Base-by-base conservation (phyloP, 2,797 vertebrate species). In the Gastrophryne carolinensis region DNA sequence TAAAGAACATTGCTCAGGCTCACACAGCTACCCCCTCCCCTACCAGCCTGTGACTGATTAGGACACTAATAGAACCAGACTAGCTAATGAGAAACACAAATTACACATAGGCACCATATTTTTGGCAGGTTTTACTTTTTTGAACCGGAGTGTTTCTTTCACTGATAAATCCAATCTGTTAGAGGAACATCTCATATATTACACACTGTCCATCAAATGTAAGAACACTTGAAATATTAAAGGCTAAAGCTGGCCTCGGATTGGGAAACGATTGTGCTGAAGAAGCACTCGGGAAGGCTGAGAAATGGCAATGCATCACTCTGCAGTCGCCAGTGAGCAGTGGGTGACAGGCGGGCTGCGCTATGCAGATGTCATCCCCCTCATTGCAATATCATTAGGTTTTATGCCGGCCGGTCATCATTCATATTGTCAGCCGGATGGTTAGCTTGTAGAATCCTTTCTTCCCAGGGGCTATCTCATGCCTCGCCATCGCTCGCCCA, bases 291-390 rank as follows among this genome's bases (percentile, higher is more conserved):
- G 60, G 34, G 47, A 65, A 49, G 63, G 53, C 39, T 34, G 53
- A 54, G 41, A 67, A 27, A 52, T 58, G 27, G 39, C 53, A 57
- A 57, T 74, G 62, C 58, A 74, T 54, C 62, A 66, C 34, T 30
- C 32, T 69, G 66, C 81, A 34, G 65, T 68, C 65, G 54, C 64
- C 72, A 12, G 81, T 79, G 78, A 85, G 78, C 81, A 83, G 82
- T 73, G n/a, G 80, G 54, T 83, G 80, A 81, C 76, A 80, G 74
- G 73, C 78, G 82, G 50, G 60, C 72, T 79, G 64, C 74, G 60
- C 62, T 80, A 81, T 76, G 81, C 75, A 84, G 81, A 85, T 81
- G 75, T 73, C 81, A 85, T 71, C 84, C 74, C 79, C 79, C 84
- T 78, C 75, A 61, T 63, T 79, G 78, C 83, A 82, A 85, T 79